Conservation (phyloP, 2,888 invertebrate genomes). For the Ormyrus pomaceus region DNA sequence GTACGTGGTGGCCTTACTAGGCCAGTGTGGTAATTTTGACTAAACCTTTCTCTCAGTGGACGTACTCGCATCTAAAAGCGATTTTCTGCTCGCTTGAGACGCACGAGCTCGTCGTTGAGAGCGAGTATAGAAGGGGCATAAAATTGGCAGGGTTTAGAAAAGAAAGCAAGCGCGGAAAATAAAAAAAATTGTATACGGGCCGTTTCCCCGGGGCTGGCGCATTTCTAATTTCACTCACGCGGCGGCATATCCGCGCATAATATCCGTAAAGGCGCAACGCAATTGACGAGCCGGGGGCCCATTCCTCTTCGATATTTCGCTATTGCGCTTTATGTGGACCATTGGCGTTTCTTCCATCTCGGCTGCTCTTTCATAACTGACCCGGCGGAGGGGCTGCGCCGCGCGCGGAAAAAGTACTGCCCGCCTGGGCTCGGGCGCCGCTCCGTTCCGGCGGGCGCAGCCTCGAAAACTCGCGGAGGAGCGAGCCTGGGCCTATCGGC, state of each 20-base stretch:
- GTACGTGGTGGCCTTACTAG: no score
- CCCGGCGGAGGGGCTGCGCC: not conserved
- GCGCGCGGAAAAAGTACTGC: conserved; percentile 26
- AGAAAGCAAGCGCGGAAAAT: not conserved
- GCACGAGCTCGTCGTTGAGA: no score
- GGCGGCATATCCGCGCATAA: not conserved
- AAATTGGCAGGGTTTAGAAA: not conserved
- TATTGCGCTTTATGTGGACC: conserved; percentile 30
- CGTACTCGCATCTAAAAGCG: no score
- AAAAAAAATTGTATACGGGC: not conserved
- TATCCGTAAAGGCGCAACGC: not conserved
- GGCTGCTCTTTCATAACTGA: conserved; percentile 38
- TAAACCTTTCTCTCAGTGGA: no score
- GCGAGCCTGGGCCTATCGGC: no score
- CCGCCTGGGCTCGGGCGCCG: not conserved
- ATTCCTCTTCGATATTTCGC: conserved; percentile 32
- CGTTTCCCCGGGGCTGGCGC: no score
- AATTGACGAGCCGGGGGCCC: conserved; percentile 47
- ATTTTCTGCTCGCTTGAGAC: no score
- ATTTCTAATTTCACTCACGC: conserved; percentile 5
- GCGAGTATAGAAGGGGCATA: no score
- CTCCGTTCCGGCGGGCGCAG: not conserved
- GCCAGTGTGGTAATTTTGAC: no score
- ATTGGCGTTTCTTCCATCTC: conserved; percentile 10
- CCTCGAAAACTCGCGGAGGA: not conserved